Conservation (phyloP, 2,888 invertebrate species). For the Chloroclystis v-ata region DNA sequence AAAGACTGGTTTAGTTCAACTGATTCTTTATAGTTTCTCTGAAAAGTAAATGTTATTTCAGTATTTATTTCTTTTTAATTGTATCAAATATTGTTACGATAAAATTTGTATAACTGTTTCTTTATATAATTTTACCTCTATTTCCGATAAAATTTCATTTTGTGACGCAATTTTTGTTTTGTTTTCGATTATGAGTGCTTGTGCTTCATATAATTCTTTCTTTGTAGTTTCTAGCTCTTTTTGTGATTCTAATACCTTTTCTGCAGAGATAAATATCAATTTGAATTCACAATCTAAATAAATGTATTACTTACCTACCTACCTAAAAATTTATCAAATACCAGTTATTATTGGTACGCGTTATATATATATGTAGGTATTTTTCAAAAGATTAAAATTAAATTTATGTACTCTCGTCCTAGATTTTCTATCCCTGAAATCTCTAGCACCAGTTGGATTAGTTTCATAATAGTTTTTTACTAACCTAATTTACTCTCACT, state of each 20-base stretch:
- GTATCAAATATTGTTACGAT: too few relatives aligned
- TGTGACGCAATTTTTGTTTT: conserved; percentile 40
- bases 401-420: too few relatives aligned
- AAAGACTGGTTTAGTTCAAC: conserved; percentile 38
- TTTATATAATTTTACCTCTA: conserved; percentile 40
- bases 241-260: conserved; percentile 23
- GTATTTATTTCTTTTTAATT: too few relatives aligned
- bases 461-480: conserved; percentile 10
- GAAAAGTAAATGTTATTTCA: conserved; percentile 15
- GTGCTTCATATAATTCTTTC: conserved; percentile 39
- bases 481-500: conserved; percentile 39
- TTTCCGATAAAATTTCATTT: conserved; percentile 41
- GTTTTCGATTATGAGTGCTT: conserved; percentile 44
- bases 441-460: too few relatives aligned
- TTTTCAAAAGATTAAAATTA: too few relatives aligned
- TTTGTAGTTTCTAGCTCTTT: conserved; percentile 41
- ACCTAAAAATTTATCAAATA: too few relatives aligned
- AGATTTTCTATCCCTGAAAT: too few relatives aligned
- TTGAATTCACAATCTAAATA: too few relatives aligned
- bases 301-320: too few relatives aligned
- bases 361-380: too few relatives aligned
- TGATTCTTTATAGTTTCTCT: conserved; percentile 47
- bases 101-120: neutral
- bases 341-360: too few relatives aligned
- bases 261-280: conserved; percentile 29